Percentiles rank a stretch among this genome's conserved stretches.
phyloP scores from a whole-genome alignment of 2,888 invertebrate species.

The Syrista parreyssii region DNA sequence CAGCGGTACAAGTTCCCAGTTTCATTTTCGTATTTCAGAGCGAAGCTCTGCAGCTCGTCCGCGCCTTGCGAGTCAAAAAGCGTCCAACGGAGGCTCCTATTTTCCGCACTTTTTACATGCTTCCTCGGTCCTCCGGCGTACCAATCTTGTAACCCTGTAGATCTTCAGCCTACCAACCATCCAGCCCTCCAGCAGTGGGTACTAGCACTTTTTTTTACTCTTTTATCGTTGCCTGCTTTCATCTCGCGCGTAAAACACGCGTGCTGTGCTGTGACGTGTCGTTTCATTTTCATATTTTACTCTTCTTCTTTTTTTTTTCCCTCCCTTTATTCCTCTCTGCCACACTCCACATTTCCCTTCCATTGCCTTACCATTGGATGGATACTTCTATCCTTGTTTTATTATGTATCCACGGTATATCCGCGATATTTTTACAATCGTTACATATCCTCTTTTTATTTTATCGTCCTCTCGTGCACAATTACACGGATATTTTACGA shows the following conservation, averaged over 20 bases:
- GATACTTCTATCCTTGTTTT: not conserved
- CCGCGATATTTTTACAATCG: not conserved
- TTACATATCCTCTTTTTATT: not conserved
- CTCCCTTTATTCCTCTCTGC: not conserved
- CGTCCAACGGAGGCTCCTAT: not conserved
- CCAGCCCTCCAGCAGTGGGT: not conserved
- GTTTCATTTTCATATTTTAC: not conserved
- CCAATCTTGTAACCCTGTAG: too few relatives aligned
- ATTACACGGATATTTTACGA: not conserved
- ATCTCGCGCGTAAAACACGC: not conserved
- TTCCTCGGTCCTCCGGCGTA: not conserved
- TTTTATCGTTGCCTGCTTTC: not conserved
- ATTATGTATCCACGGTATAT: not conserved
- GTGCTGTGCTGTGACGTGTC: not conserved
- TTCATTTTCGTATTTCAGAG: constrained; percentile 20
- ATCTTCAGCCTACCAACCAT: too few relatives aligned
- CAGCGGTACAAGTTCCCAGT: constrained; percentile 12
- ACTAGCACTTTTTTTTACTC: not conserved
- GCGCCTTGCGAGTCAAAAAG: not conserved
- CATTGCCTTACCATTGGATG: not conserved
- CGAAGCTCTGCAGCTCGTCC: not conserved
- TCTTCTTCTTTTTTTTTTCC: not conserved
- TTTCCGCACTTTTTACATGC: not conserved
- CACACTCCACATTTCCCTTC: not conserved
- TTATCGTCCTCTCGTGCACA: not conserved